Evolutionary conservation across 2,888 invertebrate species (phyloP), one percentile per base, ranked within the genome.

Genomic region (Polyommatus iphigenia): DNA sequence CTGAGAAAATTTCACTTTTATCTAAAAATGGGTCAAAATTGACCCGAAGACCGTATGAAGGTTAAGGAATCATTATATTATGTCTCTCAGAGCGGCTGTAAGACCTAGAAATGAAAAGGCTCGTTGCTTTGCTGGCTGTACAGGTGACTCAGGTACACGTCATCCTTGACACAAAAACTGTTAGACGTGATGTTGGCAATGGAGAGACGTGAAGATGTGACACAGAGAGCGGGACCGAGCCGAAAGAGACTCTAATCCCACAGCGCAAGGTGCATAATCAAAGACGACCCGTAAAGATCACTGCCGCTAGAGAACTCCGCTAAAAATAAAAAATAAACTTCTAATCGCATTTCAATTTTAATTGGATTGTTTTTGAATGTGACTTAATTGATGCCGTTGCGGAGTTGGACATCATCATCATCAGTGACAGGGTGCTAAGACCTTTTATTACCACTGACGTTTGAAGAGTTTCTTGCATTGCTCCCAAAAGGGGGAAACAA

Each of bases 111-210:
- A 59, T 32, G 8, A 57, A 62, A 76, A 32, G 50, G 36, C 20
- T 36, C 2, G n/a, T 15, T 72, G 71, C 41, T 73, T 77, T 78
- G 79, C 81, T 75, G 79, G 77, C 80, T 73, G 67, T 80, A 81
- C 80, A 46, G 71, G 77, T 78, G 80, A 79, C 81, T 79, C 79
- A 79, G 81, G 81, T 80, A 78, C 79, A 78, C 79, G 76, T 81
- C 81, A 81, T 81, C 81, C 81, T 81, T 81, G 80, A 81, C 81
- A 81, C 80, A 81, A 79, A 81, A 81, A 79, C 80, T 80, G 80
- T 80, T 79, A 79, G 80, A 76, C 81, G 79, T 77, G 77, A 81
- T 78, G 81, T 76, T 80, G 81, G 80, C 81, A 79, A 79, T 78
- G 76, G 79, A 81, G 81, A 79, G 80, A 81, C 78, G 78, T 78